Evolutionary conservation across 2,797 vertebrate genomes (phyloP), one percentile per base, ranked within the genome.

Genomic region (Choloepus didactylus): DNA sequence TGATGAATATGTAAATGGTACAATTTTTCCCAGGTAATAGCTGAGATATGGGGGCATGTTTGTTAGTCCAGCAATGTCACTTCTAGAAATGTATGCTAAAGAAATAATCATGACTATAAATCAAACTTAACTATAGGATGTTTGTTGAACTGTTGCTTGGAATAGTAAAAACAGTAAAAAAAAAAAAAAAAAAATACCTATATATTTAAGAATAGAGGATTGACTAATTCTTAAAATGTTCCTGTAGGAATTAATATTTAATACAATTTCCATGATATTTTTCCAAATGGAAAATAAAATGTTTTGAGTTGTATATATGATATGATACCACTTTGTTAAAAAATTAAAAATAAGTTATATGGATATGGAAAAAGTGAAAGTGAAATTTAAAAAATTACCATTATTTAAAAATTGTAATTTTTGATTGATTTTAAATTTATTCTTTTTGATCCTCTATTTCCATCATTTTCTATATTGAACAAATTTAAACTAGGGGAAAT

Each of bases 31-130:
- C 1, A 85, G 35, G 16, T 38, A 59, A 54, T 4, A 77, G 27
- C 41, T 89, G 60, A 25, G 11, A 29, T n/a, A 21, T 29, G n/a
- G 21, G 29, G 25, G 3, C 31, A n/a, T 64, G 9, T 5, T 59
- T 81, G 1, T 35, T 64, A 79, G 27, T 64, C 25, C 15, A 84
- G 14, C 18, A 66, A 84, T 25, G 29, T 3, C 11, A 59, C 19
- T 54, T 83, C 75, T 80, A 56, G 46, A 93, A 87, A 38, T 56
- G 9, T 86, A 56, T 31, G 44, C 62, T 70, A 76, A 95, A 44
- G 10, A 82, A 87, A 91, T 49, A 75, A 64, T 10, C 25, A 41
- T 29, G 19, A 2, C 38, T 18, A 38, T 31, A 51, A 27, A 54
- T 46, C 59, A 93, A 69, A 92, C 44, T 72, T 80, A 83, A 54